phyloP scores from a whole-genome alignment of 2,888 invertebrate species.

The Pollenia amentaria region DNA sequence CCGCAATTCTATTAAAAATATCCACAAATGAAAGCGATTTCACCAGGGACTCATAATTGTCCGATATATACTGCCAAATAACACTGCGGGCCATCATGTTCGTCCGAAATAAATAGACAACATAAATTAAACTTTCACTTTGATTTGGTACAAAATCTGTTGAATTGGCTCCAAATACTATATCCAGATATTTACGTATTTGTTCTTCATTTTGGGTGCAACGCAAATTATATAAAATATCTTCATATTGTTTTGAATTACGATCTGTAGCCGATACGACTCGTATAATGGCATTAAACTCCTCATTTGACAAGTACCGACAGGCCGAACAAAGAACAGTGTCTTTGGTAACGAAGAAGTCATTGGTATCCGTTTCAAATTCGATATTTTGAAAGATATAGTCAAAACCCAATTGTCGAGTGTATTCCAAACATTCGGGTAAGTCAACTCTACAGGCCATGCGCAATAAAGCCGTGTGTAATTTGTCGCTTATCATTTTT shows the following conservation, averaged over 20 bases:
- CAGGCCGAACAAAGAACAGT: slow-evolving; percentile 79
- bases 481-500: slow-evolving; percentile 53
- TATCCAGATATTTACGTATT: slow-evolving; percentile 78
- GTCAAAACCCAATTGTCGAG: slow-evolving; percentile 76
- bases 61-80: slow-evolving; percentile 80
- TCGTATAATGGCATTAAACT: slow-evolving; percentile 78
- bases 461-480: slow-evolving; percentile 76
- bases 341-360: slow-evolving; percentile 77
- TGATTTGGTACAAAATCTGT: slow-evolving; percentile 77
- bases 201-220: slow-evolving; percentile 79
- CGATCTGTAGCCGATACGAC: slow-evolving; percentile 75
- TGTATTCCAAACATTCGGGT: slow-evolving; percentile 79
- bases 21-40: slow-evolving; percentile 76
- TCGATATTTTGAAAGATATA: slow-evolving; percentile 78
- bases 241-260: slow-evolving; percentile 77
- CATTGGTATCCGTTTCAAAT: slow-evolving; percentile 71
- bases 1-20: slow-evolving; percentile 79
- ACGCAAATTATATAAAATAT: slow-evolving; percentile 80
- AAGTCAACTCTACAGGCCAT: slow-evolving; percentile 80
- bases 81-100: slow-evolving; percentile 78
- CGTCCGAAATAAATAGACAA: slow-evolving; percentile 78
- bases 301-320: slow-evolving; percentile 77
- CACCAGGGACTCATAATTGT: slow-evolving; percentile 78
- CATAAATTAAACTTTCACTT: slow-evolving; percentile 79
- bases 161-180: slow-evolving; percentile 79